Evolutionary conservation across 2,888 invertebrate genomes (phyloP), one percentile per base, ranked within the genome.

Genomic region (Meliscaeva auricollis): DNA sequence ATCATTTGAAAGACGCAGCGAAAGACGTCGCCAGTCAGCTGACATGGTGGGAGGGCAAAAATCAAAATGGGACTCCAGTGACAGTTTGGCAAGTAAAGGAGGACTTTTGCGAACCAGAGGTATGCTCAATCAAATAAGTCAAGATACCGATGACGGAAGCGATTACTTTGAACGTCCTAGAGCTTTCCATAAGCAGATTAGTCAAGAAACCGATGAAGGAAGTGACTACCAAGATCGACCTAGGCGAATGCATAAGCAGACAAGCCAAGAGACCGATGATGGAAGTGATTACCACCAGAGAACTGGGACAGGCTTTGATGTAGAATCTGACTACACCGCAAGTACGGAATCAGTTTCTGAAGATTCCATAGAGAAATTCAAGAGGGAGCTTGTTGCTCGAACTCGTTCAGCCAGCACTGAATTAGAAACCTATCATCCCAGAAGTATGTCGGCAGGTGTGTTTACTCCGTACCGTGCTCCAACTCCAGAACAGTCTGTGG

Each of bases 351-450:
- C 94, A 6, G 89, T 20, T 91, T 94, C 89, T 1, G 90, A 90
- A 54, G 92, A 92, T 79, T 92, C 92, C 6, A 92, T 92, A 38
- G 92, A 92, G 81, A 91, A 91, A 75, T 92, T 92, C 60, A 92
- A 92, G 88, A 90, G 90, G 80, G 92, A 92, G 58, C 80, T 92
- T 2, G 85, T 90, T 83, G 90, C 92, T 0, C 89, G 91, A n/a
- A 91, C 91, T 0, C 89, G 89, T 7, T 90, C 91, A 13, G 89
- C 90, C 17, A 92, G 90, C 85, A 93, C 94, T 38, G 95, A 96
- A 88, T 93, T 95, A 87, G 94, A 94, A 66, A 95, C 95, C 0
- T 96, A 96, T 90, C 95, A 95, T 91, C 96, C 96, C 1, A 93
- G 94, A 87, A 93, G 93, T 81, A 94, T 94, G 92, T 88, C 89